A percentile compares a stretch with the other conserved stretches of the same genome.
These are phyloP conservation scores for Aramus guarauna DNA, from an alignment of 2,113 vertebrate genomes.

Conservation along the genomic window DNA sequence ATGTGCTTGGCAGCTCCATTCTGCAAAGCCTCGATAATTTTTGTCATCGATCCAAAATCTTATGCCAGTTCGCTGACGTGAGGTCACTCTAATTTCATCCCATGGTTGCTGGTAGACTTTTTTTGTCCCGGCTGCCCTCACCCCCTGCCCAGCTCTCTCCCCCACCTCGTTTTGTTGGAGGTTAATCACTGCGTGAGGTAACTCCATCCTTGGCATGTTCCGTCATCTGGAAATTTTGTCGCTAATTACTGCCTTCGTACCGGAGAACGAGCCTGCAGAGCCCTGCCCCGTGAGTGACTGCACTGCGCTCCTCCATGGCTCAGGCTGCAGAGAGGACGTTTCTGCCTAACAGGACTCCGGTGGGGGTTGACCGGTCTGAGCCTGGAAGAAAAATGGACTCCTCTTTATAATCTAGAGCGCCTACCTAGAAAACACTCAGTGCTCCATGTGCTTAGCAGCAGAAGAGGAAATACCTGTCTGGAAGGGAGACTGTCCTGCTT, in stretches of 20 bases:
- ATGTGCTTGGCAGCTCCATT: neutral
- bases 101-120: neutral
- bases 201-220: neutral
- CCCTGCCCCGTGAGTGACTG: neutral
- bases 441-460: neutral
- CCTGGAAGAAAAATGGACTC: neutral
- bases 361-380: neutral
- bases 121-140: neutral
- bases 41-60: conserved; percentile 38
- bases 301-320: neutral
- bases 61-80: neutral
- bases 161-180: neutral
- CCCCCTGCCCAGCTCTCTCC: neutral
- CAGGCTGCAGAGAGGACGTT: neutral
- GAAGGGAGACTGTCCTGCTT: neutral
- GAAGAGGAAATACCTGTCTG: neutral
- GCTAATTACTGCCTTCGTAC: neutral
- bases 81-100: conserved; percentile 4
- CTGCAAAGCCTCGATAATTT: conserved; percentile 6
- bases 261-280: neutral
- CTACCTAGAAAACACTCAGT: neutral
- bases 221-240: neutral
- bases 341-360: neutral
- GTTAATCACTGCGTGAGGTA: neutral
- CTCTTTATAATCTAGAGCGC: neutral